These are phyloP conservation scores for Sinonovacula constricta DNA, from an alignment of 1,140 invertebrate genomes.

Conservation along the genomic window DNA sequence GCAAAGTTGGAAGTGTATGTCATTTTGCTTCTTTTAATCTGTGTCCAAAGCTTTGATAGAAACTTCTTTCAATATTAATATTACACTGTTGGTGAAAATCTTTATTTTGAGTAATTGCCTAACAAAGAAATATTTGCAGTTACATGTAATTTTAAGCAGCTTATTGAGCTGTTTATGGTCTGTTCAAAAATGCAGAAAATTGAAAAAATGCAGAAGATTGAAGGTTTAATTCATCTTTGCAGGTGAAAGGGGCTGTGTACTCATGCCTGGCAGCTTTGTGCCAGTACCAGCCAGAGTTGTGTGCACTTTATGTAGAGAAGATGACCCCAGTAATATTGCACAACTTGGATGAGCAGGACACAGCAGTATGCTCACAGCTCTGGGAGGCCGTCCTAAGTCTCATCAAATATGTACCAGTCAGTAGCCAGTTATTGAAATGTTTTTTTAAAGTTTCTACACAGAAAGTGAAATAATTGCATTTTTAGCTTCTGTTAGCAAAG, in stretches of 20 bases:
- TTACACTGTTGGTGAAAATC: no score
- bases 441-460: no score
- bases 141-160: no score
- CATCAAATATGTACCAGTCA: conserved; percentile 82
- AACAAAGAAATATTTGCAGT: no score
- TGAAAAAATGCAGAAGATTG: not conserved
- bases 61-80: no score
- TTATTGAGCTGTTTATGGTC: no score
- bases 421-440: no score
- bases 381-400: conserved; percentile 86
- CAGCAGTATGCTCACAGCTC: conserved; percentile 82
- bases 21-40: no score
- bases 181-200: not conserved
- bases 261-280: conserved; percentile 83
- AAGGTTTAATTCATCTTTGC: conserved; percentile 42
- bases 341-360: conserved; percentile 86
- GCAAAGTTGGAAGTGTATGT: conserved; percentile 62
- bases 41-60: no score
- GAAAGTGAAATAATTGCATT: no score
- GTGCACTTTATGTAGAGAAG: conserved; percentile 80
- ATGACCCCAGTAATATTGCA: conserved; percentile 83
- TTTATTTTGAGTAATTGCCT: no score
- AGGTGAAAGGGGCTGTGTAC: conserved; percentile 84
- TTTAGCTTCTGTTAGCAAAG: no score
- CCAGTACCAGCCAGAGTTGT: conserved; percentile 74